Percentiles rank a stretch among this genome's conserved stretches.
Evolutionary conservation across 2,113 vertebrate genomes (phyloP).

Genomic region (Corythornis vintsioides): DNA sequence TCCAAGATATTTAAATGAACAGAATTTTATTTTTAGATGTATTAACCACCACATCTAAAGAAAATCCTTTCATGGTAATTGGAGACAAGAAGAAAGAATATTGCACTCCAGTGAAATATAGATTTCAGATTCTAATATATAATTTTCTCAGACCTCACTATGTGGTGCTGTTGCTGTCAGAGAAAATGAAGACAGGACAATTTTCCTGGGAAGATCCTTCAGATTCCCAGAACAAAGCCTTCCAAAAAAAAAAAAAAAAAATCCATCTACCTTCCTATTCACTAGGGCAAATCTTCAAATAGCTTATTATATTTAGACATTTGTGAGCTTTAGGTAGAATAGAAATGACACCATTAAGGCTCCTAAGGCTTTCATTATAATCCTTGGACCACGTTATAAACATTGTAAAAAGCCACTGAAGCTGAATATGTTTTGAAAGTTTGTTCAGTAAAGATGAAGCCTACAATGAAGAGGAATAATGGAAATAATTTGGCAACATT

Average conservation of each 20-base stretch:
- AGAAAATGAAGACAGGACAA: fast-evolving
- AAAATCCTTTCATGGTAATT: neutral
- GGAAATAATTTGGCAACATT: neutral
- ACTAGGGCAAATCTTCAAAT: neutral
- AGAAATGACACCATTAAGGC: neutral
- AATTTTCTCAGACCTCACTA: neutral
- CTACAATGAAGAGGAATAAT: neutral
- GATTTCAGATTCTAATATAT: neutral
- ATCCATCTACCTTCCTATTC: neutral
- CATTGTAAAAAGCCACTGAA: neutral
- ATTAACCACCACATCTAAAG: neutral
- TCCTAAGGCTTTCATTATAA: neutral
- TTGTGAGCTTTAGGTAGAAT: neutral
- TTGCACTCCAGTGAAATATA: neutral
- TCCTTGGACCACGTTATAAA: neutral
- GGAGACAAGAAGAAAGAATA: neutral
- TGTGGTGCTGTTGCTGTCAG: neutral
- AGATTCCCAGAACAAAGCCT: neutral
- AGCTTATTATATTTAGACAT: neutral
- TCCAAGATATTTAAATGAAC: neutral
- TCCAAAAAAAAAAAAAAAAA: neutral
- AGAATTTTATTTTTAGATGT: neutral
- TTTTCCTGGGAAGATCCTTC: neutral
- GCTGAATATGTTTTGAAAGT: neutral
- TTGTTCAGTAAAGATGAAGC: neutral